A percentile compares a stretch with the other conserved stretches of the same genome.
These are phyloP conservation scores for Trichoplusia ni DNA, from an alignment of 1,140 invertebrate species.

Conservation along the genomic window DNA sequence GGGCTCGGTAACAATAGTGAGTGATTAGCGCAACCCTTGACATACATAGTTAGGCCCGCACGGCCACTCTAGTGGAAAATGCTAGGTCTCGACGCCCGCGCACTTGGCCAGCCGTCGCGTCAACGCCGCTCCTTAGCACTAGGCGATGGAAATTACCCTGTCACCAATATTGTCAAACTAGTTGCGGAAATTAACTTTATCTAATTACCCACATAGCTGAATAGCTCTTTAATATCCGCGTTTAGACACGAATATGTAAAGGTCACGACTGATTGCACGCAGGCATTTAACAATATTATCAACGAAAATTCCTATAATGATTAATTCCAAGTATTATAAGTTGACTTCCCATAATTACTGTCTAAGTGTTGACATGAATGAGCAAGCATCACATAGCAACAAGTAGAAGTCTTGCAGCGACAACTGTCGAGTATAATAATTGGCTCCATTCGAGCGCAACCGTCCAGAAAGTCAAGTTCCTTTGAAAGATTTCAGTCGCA, in stretches of 20 bases:
- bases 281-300: no score
- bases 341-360: no score
- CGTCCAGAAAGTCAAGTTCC: conserved; percentile 67
- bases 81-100: conserved; percentile 61
- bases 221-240: no score
- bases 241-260: no score
- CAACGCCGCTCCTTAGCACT: conserved; percentile 11
- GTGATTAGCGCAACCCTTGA: conserved; percentile 76
- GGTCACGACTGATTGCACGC: no score
- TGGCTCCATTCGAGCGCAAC: conserved; percentile 64
- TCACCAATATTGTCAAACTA: neutral
- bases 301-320: no score
- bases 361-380: conserved; percentile 27
- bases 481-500: conserved; percentile 65
- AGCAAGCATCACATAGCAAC: neutral
- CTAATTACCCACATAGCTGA: no score
- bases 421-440: conserved; percentile 48
- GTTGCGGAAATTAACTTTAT: neutral
- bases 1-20: conserved; percentile 61
- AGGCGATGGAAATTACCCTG: conserved; percentile 31
- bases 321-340: no score
- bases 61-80: conserved; percentile 72
- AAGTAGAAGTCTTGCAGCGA: conserved; percentile 4
- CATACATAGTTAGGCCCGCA: conserved; percentile 61
- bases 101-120: conserved; percentile 12